These are phyloP conservation scores for Thumatha senex DNA, from an alignment of 2,888 invertebrate species.

Conservation along the genomic window DNA sequence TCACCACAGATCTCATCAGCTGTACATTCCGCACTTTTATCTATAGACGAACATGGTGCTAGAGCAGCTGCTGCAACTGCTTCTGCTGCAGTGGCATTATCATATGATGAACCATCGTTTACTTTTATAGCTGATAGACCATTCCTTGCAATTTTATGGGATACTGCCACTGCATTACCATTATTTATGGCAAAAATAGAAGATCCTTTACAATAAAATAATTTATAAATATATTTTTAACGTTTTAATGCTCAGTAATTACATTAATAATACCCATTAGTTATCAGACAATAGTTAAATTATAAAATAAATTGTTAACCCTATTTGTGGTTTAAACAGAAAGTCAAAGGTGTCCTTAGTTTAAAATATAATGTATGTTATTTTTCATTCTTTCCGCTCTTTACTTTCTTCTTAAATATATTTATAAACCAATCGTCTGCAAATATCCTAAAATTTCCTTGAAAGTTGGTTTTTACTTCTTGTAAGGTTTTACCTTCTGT, in stretches of 20 bases:
- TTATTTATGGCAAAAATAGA: conserved; percentile 78
- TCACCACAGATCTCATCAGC: conserved; percentile 69
- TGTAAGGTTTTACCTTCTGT: conserved; percentile 80
- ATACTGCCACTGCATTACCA: conserved; percentile 66
- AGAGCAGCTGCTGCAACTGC: conserved; percentile 74
- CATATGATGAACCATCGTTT: conserved; percentile 61
- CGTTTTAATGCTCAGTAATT: conserved; percentile 2
- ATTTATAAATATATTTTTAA: background rate
- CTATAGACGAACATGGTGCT: conserved; percentile 79
- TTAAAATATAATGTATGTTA: no score
- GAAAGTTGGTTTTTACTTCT: conserved; percentile 77
- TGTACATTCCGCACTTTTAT: conserved; percentile 75
- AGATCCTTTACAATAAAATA: conserved; percentile 55
- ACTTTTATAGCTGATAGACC: conserved; percentile 72
- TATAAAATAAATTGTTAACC: background rate
- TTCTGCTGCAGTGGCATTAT: conserved; percentile 73
- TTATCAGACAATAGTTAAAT: conserved; percentile 2
- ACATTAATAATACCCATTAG: conserved; percentile 25
- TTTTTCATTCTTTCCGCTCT: conserved; percentile 33
- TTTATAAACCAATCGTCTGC: conserved; percentile 73
- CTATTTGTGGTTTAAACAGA: conserved; percentile 9
- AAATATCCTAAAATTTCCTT: conserved; percentile 61
- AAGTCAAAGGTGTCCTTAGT: no score
- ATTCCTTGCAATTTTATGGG: conserved; percentile 77
- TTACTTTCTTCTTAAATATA: conserved; percentile 54